A percentile compares a stretch with the other conserved stretches of the same genome.
Evolutionary conservation across 2,888 invertebrate species (phyloP).

Genomic region (Phyllotreta cruciferae): DNA sequence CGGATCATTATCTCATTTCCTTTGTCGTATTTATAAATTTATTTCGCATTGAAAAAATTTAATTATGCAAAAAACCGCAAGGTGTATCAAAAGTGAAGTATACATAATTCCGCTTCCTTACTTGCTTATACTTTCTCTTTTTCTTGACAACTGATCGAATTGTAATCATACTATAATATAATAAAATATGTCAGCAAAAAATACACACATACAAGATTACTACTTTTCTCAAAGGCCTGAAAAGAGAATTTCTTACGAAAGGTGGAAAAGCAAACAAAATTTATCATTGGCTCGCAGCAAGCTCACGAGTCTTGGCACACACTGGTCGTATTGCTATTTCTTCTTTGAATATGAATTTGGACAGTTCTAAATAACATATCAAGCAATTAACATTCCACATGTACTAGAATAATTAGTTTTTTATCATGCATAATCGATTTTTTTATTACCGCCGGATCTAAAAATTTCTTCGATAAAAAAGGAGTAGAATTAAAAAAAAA

Average conservation of each 20-base stretch:
- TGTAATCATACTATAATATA: not conserved
- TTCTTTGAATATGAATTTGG: conserved; percentile 22
- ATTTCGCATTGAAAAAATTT: too few relatives aligned
- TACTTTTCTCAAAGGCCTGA: conserved; percentile 42
- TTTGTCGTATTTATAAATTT: too few relatives aligned
- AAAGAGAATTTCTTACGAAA: conserved; percentile 35
- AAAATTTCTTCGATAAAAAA: not conserved
- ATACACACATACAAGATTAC: conserved; percentile 48
- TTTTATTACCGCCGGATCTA: not conserved
- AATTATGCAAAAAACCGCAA: too few relatives aligned
- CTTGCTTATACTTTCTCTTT: not conserved
- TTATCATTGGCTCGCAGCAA: conserved; percentile 38
- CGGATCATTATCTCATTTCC: too few relatives aligned
- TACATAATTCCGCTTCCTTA: too few relatives aligned
- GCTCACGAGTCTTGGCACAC: conserved; percentile 62
- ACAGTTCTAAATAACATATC: conserved; percentile 16
- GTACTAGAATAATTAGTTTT: not conserved
- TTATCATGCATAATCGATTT: not conserved
- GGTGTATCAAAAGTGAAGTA: too few relatives aligned
- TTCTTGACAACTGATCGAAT: conserved; percentile 1
- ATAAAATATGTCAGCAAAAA: conserved; percentile 16
- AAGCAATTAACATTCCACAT: not conserved
- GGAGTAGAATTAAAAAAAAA: conserved; percentile 7
- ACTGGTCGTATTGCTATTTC: conserved; percentile 42
- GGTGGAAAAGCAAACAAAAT: conserved; percentile 37